A percentile compares a stretch with the other conserved stretches of the same genome.
phyloP scores from a whole-genome alignment of 1,140 invertebrate species.

The Dreissena rostriformis region DNA sequence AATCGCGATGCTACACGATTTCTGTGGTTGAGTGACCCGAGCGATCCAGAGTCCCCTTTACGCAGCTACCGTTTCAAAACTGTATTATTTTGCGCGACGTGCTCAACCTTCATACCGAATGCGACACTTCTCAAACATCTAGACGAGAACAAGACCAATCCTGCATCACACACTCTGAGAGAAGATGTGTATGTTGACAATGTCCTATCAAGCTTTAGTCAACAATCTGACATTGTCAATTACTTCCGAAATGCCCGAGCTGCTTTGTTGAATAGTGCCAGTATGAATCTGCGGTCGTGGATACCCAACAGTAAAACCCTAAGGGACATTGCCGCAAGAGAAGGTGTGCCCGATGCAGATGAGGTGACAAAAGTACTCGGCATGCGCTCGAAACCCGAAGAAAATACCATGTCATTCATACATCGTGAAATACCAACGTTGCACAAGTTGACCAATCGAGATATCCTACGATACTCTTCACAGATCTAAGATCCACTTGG shows the following conservation, averaged over 20 bases:
- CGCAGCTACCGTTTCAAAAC: slow-evolving; percentile 4
- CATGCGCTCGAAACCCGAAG: background rate
- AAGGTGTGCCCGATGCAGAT: slow-evolving; percentile 36
- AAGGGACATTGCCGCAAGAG: background rate
- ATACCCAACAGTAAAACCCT: slow-evolving; percentile 23
- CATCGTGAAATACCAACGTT: background rate
- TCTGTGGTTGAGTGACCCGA: slow-evolving; percentile 19
- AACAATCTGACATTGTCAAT: background rate
- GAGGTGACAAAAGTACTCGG: slow-evolving; percentile 12
- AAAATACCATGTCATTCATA: background rate
- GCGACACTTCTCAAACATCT: slow-evolving; percentile 6
- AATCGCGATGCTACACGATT: slow-evolving; percentile 20
- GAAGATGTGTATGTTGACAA: slow-evolving; percentile 51
- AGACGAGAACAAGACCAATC: background rate
- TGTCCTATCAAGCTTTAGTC: slow-evolving; percentile 20
- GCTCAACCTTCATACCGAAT: background rate
- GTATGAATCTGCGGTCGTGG: slow-evolving; percentile 43
- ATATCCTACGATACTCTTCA: slow-evolving; percentile 39
- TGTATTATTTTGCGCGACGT: background rate
- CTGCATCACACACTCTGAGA: background rate
- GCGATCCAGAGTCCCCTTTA: background rate
- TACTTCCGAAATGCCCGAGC: slow-evolving; percentile 15
- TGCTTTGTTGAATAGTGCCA: slow-evolving; percentile 24
- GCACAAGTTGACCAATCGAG: slow-evolving; percentile 30
- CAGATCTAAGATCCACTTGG: slow-evolving; percentile 55